Evolutionary conservation across 2,888 invertebrate species (phyloP).

Genomic region (Omphaloscelis lunosa): DNA sequence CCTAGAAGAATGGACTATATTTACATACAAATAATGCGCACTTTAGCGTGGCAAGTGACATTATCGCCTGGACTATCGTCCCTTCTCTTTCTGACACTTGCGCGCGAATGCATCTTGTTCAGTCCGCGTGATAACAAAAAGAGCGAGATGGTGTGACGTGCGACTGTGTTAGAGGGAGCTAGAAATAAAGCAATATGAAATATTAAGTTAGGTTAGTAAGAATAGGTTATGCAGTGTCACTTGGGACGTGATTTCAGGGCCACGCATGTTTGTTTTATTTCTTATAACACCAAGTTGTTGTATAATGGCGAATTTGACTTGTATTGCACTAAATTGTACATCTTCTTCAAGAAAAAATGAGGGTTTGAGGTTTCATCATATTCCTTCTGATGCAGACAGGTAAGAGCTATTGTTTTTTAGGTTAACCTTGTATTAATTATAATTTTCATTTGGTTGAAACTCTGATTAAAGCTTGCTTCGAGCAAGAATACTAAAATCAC

Average conservation of each 20-base stretch:
- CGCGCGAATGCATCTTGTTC: neutral
- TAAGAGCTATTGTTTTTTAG: neutral
- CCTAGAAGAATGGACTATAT: conserved; percentile 6
- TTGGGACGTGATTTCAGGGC: conserved; percentile 16
- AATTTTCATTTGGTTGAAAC: neutral
- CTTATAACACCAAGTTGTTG: neutral
- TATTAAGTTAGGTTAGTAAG: neutral
- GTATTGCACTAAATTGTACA: conserved; percentile 7
- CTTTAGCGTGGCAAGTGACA: neutral
- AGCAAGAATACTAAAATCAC: neutral
- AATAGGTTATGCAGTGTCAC: conserved; percentile 13
- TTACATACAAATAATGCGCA: neutral
- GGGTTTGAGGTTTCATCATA: conserved; percentile 20
- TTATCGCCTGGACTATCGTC: conserved; percentile 5
- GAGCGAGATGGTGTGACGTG: conserved; percentile 5
- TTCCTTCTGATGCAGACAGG: conserved; percentile 23
- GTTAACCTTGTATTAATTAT: neutral
- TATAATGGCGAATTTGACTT: conserved; percentile 19
- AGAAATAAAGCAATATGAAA: conserved; percentile 2
- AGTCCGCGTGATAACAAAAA: neutral
- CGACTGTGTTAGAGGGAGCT: conserved; percentile 8
- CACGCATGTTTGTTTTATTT: conserved; percentile 12
- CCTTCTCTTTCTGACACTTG: conserved; percentile 3
- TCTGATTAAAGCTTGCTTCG: neutral
- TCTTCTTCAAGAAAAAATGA: conserved; percentile 6